These are phyloP conservation scores for Lepus townsendii DNA, from an alignment of 2,797 vertebrate species.

Conservation along the genomic window DNA sequence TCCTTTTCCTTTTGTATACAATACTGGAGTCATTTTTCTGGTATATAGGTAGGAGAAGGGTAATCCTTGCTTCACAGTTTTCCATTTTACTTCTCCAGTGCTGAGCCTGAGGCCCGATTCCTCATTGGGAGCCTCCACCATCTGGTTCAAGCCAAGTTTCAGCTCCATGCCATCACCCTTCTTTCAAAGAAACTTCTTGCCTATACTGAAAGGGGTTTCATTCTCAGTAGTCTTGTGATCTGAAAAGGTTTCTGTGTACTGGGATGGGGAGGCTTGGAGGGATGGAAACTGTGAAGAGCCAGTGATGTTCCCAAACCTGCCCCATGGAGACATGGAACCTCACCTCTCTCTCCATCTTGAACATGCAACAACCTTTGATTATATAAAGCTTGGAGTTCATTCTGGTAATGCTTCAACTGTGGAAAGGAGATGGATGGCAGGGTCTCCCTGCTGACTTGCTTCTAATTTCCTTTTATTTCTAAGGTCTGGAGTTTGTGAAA, in stretches of 20 bases:
- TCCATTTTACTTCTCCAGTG: not conserved
- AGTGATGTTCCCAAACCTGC: not conserved
- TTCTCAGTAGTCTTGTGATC: too few relatives aligned
- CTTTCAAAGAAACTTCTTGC: too few relatives aligned
- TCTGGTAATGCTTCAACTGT: not conserved
- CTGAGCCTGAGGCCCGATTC: not conserved
- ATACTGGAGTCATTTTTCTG: not conserved
- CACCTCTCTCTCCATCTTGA: not conserved
- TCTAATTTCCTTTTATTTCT: slow-evolving; percentile 12
- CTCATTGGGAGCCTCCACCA: too few relatives aligned
- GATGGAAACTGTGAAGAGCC: too few relatives aligned
- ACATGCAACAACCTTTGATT: not conserved
- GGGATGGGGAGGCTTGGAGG: too few relatives aligned
- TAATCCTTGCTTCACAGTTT: not conserved
- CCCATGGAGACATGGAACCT: not conserved
- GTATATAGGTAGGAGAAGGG: not conserved
- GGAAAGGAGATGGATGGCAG: not conserved
- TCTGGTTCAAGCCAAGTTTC: not conserved
- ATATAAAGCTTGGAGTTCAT: not conserved
- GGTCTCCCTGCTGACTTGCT: not conserved
- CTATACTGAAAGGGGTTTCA: too few relatives aligned
- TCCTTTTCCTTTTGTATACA: not conserved
- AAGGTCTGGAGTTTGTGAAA: not conserved
- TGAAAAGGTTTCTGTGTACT: too few relatives aligned
- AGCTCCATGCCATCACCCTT: not conserved